A percentile compares a stretch with the other conserved stretches of the same genome.
Conservation (phyloP, 2,797 vertebrate species). For the Danio jaintianensis region DNA sequence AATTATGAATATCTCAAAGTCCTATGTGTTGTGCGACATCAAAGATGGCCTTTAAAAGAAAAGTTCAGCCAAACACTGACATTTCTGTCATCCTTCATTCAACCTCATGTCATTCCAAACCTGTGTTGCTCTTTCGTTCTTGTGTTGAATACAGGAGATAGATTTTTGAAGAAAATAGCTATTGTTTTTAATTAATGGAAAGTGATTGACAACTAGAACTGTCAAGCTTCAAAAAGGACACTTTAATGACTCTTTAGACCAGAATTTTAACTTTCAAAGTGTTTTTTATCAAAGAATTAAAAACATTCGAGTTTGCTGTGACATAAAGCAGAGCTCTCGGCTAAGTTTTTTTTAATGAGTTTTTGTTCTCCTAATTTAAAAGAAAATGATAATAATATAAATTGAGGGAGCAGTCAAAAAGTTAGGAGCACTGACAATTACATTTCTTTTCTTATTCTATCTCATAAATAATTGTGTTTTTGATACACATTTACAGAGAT, state of each 20-base stretch:
- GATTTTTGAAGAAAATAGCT: background rate
- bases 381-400: too few relatives aligned
- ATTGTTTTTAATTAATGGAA: background rate
- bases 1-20: conserved; percentile 26
- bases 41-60: conserved; percentile 2
- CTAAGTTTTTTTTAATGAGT: too few relatives aligned
- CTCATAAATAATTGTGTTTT: too few relatives aligned
- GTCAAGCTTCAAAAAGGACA: background rate
- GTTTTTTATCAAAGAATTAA: background rate
- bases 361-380: too few relatives aligned
- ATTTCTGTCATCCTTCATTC: background rate
- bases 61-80: background rate
- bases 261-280: background rate
- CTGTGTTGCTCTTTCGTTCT: background rate
- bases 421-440: too few relatives aligned
- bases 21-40: conserved; percentile 1
- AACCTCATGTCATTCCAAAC: background rate
- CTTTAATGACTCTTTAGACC: background rate
- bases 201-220: background rate
- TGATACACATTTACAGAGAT: too few relatives aligned
- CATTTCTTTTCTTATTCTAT: too few relatives aligned
- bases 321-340: too few relatives aligned
- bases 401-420: too few relatives aligned
- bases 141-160: background rate
- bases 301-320: background rate